Base-by-base conservation (phyloP, 2,888 invertebrate genomes). In the Nephrotoma flavescens region DNA sequence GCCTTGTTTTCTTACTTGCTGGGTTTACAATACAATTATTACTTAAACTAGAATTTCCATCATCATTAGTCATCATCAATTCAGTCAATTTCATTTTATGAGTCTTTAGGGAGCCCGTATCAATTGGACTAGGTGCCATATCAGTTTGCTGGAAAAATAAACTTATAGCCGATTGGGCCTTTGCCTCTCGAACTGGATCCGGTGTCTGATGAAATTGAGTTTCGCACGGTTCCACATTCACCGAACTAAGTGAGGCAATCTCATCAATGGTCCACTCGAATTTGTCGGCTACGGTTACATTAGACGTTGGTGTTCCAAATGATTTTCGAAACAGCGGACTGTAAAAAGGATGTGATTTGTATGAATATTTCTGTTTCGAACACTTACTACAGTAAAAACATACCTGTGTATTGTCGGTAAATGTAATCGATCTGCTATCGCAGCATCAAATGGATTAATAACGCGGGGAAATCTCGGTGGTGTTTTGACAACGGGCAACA, bases 191-290 rank as follows among this genome's bases (percentile, higher is more conserved):
- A 57, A 93, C 93, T 0, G 94, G 93, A 90, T 95, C 94, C 4
- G 90, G 92, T 0, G 92, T 91, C 0, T 92, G 89, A 85, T 91
- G 91, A 88, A 93, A 92, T 89, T 94, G 94, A 12, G 94, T 93
- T 47, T 93, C 90, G 42, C 93, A 92, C 47, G 92, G 89, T 86
- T 91, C 94, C 86, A 95, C 94, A 89, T 93, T 93, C 0, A 93
- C 94, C 9, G 95, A 95, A 87, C 93, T 92, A 7, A 95, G 90
- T 45, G 91, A 91, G 1, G 95, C 94, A n/a, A 95, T 92, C 88
- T 95, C 94, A 52, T 95, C 95, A 85, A 95, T 94, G n/a, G 93
- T 94, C 95, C 95, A 95, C 87, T 92, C 92, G 89, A 94, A 95
- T 87, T 92, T 92, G 31, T 71, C 71, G n/a, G 91, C 90, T n/a